Base-by-base conservation (phyloP, 2,888 invertebrate genomes). In the Drosophila fulvimacula region DNA sequence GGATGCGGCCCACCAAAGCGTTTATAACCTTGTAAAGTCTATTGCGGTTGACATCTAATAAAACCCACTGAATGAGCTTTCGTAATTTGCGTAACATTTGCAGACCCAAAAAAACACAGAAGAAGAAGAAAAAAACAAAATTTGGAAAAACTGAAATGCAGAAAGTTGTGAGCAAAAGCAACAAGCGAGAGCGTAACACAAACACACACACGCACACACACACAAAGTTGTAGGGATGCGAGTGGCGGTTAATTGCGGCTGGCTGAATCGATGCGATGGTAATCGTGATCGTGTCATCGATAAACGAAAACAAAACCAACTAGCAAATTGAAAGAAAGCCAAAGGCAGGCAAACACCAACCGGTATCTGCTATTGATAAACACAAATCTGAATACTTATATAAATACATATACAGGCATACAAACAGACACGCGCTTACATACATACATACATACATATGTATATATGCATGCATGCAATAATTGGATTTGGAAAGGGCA, bases 31-130 rank as follows among this genome's bases (percentile, higher is more conserved):
- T 83, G 84, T 60, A 52, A 39, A 46, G 42, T 17, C 11, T 58
- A 42, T 21, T 21, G 15, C 53, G 51, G 64, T 62, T 86, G 83
- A 83, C 79, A 62, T 78, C 86, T 73, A 76, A 76, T 69, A 34
- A 63, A 61, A 69, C 64, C 56, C 46, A 64, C 66, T 73, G 72
- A 73, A 48, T 62, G 67, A 66, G 48, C 48, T 48, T 59, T 58
- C 46, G 44, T 56, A 69, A 74, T 83, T 85, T 89, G 84, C 87
- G 89, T 73, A 85, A 85, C 84, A 73, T 81, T 88, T 76, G 84
- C 81, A 69, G 64, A 21, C 36, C 46, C 17, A 46, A 46, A 44
- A 44, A 24, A 44, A 46, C 39, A 68, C 24, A 2, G 24, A 32
- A 34, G 15, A 19, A 41, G n/a, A n/a, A n/a, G n/a, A 24, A 46